These are phyloP conservation scores for Lucifuga dentata DNA, from an alignment of 2,113 vertebrate species.

Conservation along the genomic window DNA sequence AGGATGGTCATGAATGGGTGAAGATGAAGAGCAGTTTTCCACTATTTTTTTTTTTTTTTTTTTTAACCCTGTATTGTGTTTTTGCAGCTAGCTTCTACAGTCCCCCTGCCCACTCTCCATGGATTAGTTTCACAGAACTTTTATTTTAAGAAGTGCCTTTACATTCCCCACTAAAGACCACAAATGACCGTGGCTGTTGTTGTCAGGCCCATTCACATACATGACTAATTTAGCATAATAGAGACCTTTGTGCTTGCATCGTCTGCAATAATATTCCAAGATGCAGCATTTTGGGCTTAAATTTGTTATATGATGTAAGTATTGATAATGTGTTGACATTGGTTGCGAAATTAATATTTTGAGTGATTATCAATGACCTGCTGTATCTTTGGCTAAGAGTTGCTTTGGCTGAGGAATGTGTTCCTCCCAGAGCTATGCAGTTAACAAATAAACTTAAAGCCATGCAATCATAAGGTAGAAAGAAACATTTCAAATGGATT, in stretches of 20 bases:
- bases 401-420: constrained; percentile 40
- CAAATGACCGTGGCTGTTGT: constrained; percentile 27
- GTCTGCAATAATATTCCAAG: constrained; percentile 71
- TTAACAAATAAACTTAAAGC: constrained; percentile 41
- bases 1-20: constrained; percentile 86
- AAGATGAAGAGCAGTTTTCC: constrained; percentile 66
- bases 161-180: constrained; percentile 71
- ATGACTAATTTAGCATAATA: constrained; percentile 54
- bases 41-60: constrained; percentile 35
- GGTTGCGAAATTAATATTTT: constrained; percentile 52
- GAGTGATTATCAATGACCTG: constrained; percentile 25
- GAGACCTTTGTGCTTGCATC: constrained; percentile 43
- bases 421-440: constrained; percentile 21
- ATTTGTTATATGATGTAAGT: constrained; percentile 36
- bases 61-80: constrained; percentile 37
- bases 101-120: constrained; percentile 38
- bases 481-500: constrained; percentile 37
- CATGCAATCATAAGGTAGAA: constrained; percentile 44
- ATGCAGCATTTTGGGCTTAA: constrained; percentile 52
- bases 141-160: constrained; percentile 86
- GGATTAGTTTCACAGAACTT: constrained; percentile 57
- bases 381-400: constrained; percentile 49
- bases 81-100: constrained; percentile 54
- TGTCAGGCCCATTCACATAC: constrained; percentile 19
- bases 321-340: constrained; percentile 41